Conservation (phyloP, 2,888 invertebrate genomes). For the Oeneis ivallda region DNA sequence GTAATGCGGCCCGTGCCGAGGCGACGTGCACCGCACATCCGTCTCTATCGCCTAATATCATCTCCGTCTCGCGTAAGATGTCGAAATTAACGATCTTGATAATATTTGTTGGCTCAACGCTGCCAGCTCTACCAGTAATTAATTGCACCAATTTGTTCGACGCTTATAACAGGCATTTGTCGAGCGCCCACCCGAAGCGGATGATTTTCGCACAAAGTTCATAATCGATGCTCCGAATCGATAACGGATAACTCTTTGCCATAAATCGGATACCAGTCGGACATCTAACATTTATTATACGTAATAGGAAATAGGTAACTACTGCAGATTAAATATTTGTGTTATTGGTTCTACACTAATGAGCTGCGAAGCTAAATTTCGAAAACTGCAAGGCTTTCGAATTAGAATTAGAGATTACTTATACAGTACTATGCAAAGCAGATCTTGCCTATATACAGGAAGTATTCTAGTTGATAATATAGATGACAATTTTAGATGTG, state of each 20-base stretch:
- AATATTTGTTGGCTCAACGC: constrained; percentile 79
- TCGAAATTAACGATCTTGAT: constrained; percentile 80
- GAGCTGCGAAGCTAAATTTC: neutral
- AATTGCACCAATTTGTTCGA: constrained; percentile 79
- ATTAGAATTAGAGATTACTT: neutral
- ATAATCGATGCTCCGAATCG: constrained; percentile 75
- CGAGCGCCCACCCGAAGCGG: constrained; percentile 69
- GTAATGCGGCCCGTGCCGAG: constrained; percentile 24
- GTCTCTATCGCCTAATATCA: constrained; percentile 59
- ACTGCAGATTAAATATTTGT: neutral
- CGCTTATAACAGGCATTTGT: constrained; percentile 79
- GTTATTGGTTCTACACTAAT: neutral
- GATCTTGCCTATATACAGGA: neutral
- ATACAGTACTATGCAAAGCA: neutral
- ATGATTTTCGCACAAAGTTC: constrained; percentile 77
- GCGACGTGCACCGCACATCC: constrained; percentile 57
- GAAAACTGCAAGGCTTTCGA: neutral
- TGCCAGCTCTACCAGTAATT: constrained; percentile 72
- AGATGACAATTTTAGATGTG: too few relatives aligned
- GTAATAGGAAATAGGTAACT: constrained; percentile 23
- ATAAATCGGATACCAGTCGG: constrained; percentile 38
- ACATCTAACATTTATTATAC: constrained; percentile 62
- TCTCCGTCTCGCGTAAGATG: constrained; percentile 64
- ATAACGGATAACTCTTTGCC: constrained; percentile 49
- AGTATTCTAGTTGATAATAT: neutral